Conservation (phyloP, 2,888 invertebrate genomes). For the Helicoverpa assulta region DNA sequence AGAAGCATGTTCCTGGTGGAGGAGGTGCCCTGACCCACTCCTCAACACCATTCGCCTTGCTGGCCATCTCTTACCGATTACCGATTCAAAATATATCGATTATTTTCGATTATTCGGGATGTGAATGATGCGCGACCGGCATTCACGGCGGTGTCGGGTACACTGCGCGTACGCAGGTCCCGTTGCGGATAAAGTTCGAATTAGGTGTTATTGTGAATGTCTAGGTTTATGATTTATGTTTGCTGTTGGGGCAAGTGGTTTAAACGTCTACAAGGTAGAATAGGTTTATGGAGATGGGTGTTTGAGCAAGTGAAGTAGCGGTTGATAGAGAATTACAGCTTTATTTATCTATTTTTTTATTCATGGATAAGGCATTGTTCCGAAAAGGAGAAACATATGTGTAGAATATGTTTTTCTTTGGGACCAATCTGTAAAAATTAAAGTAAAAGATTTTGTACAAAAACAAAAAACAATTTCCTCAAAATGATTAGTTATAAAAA, state of each 20-base stretch:
- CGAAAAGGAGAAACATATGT: too few relatives aligned
- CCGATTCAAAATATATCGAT: conserved; percentile 17
- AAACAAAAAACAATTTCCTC: too few relatives aligned
- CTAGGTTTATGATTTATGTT: conserved; percentile 39
- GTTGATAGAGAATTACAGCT: too few relatives aligned
- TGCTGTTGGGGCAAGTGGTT: neutral
- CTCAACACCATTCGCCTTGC: conserved; percentile 81
- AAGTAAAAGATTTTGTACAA: too few relatives aligned
- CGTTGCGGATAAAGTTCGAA: conserved; percentile 47
- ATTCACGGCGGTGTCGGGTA: conserved; percentile 60
- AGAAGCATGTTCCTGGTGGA: conserved; percentile 69
- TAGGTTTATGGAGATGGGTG: neutral
- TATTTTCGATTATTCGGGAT: conserved; percentile 10
- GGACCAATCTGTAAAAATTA: too few relatives aligned
- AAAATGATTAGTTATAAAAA: too few relatives aligned
- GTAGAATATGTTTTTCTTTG: too few relatives aligned
- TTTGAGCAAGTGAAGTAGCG: neutral
- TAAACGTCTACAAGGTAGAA: neutral
- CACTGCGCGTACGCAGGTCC: conserved; percentile 71
- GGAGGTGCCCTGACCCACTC: conserved; percentile 84
- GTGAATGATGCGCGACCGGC: conserved; percentile 61
- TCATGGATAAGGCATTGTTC: too few relatives aligned
- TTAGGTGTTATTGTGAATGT: conserved; percentile 31
- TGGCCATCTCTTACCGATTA: conserved; percentile 67
- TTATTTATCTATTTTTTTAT: too few relatives aligned